Base-by-base conservation (phyloP, 1,140 invertebrate species). In the Nautilus pompilius region DNA sequence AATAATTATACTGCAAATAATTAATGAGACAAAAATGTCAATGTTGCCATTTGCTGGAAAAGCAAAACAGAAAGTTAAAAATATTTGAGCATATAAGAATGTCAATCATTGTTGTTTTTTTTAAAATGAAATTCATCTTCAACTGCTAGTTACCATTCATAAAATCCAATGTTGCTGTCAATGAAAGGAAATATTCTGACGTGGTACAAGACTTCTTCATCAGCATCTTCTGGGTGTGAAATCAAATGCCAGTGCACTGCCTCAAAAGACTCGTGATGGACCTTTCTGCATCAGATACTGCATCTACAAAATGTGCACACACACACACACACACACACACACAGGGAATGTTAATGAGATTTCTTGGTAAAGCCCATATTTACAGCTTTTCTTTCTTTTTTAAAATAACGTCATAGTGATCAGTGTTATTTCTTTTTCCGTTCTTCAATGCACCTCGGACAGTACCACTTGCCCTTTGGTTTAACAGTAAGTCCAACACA, bases 401-500 rank as follows among this genome's bases (percentile, higher is more conserved):
- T 8, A 15, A 3, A 10, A 20, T 55, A 2, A 54, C 24, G 32
- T 64, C 48, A 34, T 41, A 28, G 22, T 6, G 15, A 22, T n/a
- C 17, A 54, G n/a, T 54, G 24, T 72, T 62, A 82, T 69, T 82
- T 80, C 58, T 82, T 82, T 71, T 83, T 83, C 49, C 81, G 63
- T 62, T 83, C 80, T 56, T 77, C 81, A 59, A 68, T 72, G 70
- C 82, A 83, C 32, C 75, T 54, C 0, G 95, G 95, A 83, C 96
- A 99, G 81, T 90, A 99, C 96, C 96, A 99, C 85, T 96, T 97
- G 10, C 96, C 97, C 84, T 99, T 99, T 0, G 98, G 98, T 81
- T 99, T 98, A 0, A 91, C 91, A n/a, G 89, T 90, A 30, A 99
- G 84, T 1, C 90, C 91, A 29, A 99, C 96, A 84, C 98, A 99